phyloP scores from a whole-genome alignment of 2,888 invertebrate species.

The Drosophila ezoana region DNA sequence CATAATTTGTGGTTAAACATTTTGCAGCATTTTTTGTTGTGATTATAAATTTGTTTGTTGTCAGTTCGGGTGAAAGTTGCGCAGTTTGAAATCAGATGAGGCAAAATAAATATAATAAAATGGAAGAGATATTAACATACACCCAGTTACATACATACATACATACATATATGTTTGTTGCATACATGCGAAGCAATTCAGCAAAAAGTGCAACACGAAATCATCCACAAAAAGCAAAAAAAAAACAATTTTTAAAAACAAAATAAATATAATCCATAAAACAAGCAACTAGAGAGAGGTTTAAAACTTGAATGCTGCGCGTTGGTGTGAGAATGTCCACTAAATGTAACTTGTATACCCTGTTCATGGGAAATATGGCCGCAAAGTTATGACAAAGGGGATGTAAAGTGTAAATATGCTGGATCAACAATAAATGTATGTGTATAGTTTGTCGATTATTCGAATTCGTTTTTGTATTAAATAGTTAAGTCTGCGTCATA shows the following conservation, averaged over 20 bases:
- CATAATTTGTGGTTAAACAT: slow-evolving; percentile 24
- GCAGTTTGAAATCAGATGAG: slow-evolving; percentile 62
- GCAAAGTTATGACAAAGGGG: background rate
- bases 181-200: slow-evolving; percentile 1
- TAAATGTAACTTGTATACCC: slow-evolving; percentile 13
- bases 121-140: slow-evolving; percentile 33
- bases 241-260: slow-evolving; percentile 10
- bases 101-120: slow-evolving; percentile 45
- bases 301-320: slow-evolving; percentile 29
- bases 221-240: slow-evolving; percentile 39
- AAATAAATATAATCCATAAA: slow-evolving; percentile 16
- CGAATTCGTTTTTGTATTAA: too few relatives aligned
- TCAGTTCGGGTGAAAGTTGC: slow-evolving; percentile 65
- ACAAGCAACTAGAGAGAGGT: slow-evolving; percentile 10
- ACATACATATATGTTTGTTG: background rate
- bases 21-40: slow-evolving; percentile 18
- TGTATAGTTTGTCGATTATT: too few relatives aligned
- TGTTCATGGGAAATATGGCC: background rate
- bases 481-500: too few relatives aligned
- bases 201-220: slow-evolving; percentile 57
- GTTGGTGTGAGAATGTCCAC: slow-evolving; percentile 19
- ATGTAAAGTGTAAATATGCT: background rate
- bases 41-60: slow-evolving; percentile 51
- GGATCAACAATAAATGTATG: too few relatives aligned
- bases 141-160: slow-evolving; percentile 4